Evolutionary conservation across 1,140 invertebrate species (phyloP).

Genomic region (Megalopta genalis): DNA sequence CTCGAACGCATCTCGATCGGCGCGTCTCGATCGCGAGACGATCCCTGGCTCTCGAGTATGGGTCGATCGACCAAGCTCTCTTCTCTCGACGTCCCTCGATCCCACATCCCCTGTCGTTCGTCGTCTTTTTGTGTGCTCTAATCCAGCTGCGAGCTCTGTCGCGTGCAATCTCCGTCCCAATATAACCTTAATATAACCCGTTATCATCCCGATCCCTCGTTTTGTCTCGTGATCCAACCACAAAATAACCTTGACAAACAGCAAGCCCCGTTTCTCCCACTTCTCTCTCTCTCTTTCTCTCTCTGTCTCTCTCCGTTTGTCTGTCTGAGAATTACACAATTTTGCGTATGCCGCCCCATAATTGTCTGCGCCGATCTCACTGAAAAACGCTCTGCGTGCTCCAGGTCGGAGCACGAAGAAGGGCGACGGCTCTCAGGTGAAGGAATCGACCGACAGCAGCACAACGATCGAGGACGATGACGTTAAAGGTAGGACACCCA

Average conservation of each 20-base stretch:
- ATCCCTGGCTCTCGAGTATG: no score
- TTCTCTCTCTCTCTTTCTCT: neutral
- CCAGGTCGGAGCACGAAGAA: conserved; percentile 93
- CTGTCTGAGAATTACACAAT: conserved; percentile 16
- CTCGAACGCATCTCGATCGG: no score
- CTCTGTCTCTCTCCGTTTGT: conserved; percentile 26
- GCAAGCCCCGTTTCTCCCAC: no score
- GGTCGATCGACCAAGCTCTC: no score
- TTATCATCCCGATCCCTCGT: no score
- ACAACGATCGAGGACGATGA: conserved; percentile 96
- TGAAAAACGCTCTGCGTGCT: conserved; percentile 71
- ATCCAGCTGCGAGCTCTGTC: no score
- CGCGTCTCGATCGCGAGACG: no score
- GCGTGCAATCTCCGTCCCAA: no score
- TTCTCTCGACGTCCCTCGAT: neutral
- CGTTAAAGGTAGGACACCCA: conserved; percentile 86
- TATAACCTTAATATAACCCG: no score
- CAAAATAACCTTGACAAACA: no score
- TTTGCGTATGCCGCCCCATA: neutral
- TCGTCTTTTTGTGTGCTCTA: neutral
- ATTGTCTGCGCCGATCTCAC: conserved; percentile 42
- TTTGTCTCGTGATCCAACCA: no score
- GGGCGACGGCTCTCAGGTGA: conserved; percentile 95
- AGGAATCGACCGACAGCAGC: conserved; percentile 95
- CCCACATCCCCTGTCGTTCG: no score